These are phyloP conservation scores for Hesperia comma DNA, from an alignment of 2,888 invertebrate genomes.

Conservation along the genomic window DNA sequence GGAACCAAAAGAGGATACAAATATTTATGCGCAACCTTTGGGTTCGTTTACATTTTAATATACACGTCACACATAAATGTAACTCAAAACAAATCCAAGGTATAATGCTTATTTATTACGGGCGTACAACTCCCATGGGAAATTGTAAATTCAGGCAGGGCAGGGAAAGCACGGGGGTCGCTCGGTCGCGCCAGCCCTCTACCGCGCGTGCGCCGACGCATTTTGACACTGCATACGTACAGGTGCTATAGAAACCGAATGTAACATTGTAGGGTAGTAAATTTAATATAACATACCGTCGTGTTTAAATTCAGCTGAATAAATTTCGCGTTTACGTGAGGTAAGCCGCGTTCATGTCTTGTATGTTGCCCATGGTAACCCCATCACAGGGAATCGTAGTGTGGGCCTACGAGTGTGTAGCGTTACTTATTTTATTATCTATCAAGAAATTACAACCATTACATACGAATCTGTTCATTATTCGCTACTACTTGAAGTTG, in stretches of 20 bases:
- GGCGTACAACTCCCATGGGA: conserved; percentile 71
- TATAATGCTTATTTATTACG: conserved; percentile 49
- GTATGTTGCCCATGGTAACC: too few species aligned
- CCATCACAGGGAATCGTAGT: too few species aligned
- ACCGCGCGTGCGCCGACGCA: conserved; percentile 47
- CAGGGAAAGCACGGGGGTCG: conserved; percentile 58
- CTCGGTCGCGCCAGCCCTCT: conserved; percentile 49
- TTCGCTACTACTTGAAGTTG: conserved; percentile 49
- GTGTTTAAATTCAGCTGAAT: too few species aligned
- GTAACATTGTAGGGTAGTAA: not conserved
- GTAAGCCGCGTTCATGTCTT: too few species aligned
- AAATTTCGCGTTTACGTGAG: too few species aligned
- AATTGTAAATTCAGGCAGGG: conserved; percentile 70
- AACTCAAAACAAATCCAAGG: conserved; percentile 3
- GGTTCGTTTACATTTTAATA: not conserved
- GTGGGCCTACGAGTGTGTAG: too few species aligned
- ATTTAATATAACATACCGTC: too few species aligned
- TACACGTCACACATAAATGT: conserved; percentile 13
- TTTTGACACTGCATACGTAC: conserved; percentile 26
- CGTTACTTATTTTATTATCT: too few species aligned
- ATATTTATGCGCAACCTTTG: not conserved
- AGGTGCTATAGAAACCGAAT: conserved; percentile 5
- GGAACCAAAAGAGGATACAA: not conserved
- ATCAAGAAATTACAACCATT: too few species aligned
- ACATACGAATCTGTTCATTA: not conserved